phyloP scores from a whole-genome alignment of 2,888 invertebrate genomes.

The Xestia xanthographa region DNA sequence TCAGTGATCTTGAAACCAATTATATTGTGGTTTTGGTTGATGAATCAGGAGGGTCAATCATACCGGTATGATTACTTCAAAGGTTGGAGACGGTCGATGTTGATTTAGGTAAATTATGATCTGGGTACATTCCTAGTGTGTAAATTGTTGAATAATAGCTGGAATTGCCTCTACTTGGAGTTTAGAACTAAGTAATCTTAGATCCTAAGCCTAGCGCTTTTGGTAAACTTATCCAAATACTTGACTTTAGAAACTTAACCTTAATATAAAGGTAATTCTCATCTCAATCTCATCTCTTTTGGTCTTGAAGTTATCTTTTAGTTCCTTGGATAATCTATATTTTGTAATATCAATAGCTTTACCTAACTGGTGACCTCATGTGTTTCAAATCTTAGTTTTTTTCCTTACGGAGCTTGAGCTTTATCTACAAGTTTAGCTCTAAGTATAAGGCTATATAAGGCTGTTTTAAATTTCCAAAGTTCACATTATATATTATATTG shows the following conservation, averaged over 20 bases:
- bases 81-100: neutral
- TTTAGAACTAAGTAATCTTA: neutral
- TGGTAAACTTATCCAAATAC: neutral
- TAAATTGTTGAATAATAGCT: neutral
- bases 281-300: neutral
- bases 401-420: neutral
- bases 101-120: neutral
- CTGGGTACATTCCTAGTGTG: neutral
- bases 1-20: constrained; percentile 44
- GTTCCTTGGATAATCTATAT: constrained; percentile 1
- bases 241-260: neutral
- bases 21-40: constrained; percentile 30
- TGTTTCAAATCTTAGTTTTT: neutral
- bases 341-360: neutral
- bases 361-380: neutral
- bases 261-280: neutral
- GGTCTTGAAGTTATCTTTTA: neutral
- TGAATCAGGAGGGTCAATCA: constrained; percentile 30
- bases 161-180: neutral
- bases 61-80: neutral
- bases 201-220: neutral
- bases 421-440: neutral
- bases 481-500: neutral
- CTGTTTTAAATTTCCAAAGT: neutral
- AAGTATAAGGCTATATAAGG: neutral